Evolutionary conservation across 2,797 vertebrate species (phyloP).

Genomic region (Bufotes viridis): DNA sequence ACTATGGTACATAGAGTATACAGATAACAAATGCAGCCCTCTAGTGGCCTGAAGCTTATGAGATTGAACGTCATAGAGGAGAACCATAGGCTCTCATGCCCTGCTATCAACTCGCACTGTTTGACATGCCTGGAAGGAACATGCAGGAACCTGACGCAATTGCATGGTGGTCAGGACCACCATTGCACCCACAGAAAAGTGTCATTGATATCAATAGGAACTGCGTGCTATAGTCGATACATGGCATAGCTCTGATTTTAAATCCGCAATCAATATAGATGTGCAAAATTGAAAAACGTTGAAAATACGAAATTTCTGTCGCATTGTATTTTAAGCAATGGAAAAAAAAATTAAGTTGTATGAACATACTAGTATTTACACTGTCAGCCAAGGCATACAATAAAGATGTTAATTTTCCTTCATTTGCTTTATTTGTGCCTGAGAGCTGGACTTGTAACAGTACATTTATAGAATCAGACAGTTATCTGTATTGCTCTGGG

Average conservation of each 20-base stretch:
- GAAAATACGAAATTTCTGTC: neutral
- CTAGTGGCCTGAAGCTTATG: neutral
- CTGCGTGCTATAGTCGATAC: too few relatives aligned
- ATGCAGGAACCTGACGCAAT: too few relatives aligned
- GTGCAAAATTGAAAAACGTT: too few relatives aligned
- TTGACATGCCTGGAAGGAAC: too few relatives aligned
- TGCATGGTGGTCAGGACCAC: too few relatives aligned
- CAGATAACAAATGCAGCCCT: neutral
- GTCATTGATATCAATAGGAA: too few relatives aligned
- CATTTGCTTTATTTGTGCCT: neutral
- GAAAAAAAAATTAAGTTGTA: neutral
- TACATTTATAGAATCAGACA: conserved; percentile 8
- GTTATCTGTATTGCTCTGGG: neutral
- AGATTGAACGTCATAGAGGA: too few relatives aligned
- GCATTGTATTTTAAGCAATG: neutral
- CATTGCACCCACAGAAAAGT: too few relatives aligned
- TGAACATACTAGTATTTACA: neutral
- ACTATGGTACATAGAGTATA: neutral
- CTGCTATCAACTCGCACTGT: too few relatives aligned
- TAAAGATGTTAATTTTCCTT: neutral
- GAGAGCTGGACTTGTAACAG: neutral
- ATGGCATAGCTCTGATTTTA: too few relatives aligned
- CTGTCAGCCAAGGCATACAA: neutral
- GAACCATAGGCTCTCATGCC: too few relatives aligned
- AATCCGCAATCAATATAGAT: too few relatives aligned